A percentile compares a stretch with the other conserved stretches of the same genome.
Evolutionary conservation across 2,113 vertebrate species (phyloP).

Genomic region (Ptyas mucosa): DNA sequence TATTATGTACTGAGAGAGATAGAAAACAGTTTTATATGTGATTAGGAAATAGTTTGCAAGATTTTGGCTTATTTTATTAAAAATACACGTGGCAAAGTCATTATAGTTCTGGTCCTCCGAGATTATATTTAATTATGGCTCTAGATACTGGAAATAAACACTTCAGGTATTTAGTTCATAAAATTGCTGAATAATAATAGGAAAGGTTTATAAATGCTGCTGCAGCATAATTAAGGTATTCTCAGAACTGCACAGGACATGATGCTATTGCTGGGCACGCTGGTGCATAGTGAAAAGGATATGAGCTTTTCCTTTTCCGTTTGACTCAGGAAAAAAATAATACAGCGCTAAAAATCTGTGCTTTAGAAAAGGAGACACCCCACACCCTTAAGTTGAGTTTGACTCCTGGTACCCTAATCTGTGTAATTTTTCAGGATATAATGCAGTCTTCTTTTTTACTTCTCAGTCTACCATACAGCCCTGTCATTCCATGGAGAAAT

Average conservation of each 20-base stretch:
- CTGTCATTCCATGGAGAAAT: not conserved
- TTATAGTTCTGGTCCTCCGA: conserved; percentile 1
- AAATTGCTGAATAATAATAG: not conserved
- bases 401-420: not conserved
- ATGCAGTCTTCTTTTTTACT: not conserved
- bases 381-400: not conserved
- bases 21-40: not conserved
- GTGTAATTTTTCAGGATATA: not conserved
- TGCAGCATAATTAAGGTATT: not conserved
- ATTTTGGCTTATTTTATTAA: not conserved
- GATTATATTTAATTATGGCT: conserved; percentile 11
- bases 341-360: fast-evolving
- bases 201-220: not conserved
- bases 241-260: not conserved
- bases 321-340: conserved; percentile 28
- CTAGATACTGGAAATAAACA: not conserved
- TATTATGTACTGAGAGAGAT: not conserved
- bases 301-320: conserved; percentile 42
- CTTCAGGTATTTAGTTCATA: not conserved
- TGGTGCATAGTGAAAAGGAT: conserved; percentile 26
- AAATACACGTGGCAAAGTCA: conserved; percentile 12
- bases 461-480: not conserved
- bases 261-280: not conserved
- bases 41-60: not conserved
- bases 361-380: not conserved